Conservation (phyloP, 1,140 invertebrate genomes). For the Teleopsis dalmanni region DNA sequence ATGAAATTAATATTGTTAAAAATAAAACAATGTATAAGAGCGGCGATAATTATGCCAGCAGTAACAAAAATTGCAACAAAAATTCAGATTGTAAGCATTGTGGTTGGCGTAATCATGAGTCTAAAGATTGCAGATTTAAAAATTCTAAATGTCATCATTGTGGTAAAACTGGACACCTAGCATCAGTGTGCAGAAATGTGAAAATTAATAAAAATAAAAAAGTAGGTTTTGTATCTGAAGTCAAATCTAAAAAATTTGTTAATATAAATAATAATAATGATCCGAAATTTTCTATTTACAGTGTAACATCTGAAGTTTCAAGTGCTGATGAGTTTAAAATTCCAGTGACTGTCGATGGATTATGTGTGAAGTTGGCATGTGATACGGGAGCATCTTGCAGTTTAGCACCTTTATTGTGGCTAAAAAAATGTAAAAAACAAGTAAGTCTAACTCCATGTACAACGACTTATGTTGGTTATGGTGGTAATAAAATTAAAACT, state of each 20-base stretch:
- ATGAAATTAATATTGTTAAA: neutral
- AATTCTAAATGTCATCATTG: neutral
- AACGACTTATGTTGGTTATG: slow-evolving; percentile 5
- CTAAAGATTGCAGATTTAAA: neutral
- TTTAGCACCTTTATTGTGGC: slow-evolving; percentile 1
- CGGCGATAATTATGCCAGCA: neutral
- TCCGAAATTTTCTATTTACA: slow-evolving; percentile 9
- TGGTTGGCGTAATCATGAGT: neutral
- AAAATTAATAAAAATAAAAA: neutral
- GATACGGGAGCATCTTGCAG: slow-evolving; percentile 8
- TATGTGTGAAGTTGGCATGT: slow-evolving; percentile 1
- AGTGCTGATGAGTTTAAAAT: slow-evolving; percentile 1
- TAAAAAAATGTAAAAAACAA: slow-evolving; percentile 3
- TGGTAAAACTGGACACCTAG: slow-evolving; percentile 5
- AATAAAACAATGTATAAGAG: neutral
- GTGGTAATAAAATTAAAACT: slow-evolving; percentile 11
- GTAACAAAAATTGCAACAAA: neutral
- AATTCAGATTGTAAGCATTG: neutral
- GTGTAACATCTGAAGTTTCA: neutral
- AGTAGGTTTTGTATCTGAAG: slow-evolving; percentile 6
- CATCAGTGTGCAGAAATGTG: slow-evolving; percentile 6
- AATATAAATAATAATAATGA: slow-evolving; percentile 1
- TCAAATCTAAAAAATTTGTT: neutral
- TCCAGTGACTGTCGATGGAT: slow-evolving; percentile 3
- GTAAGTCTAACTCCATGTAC: slow-evolving; percentile 4